These are phyloP conservation scores for Fulmarus glacialis DNA, from an alignment of 2,113 vertebrate species.

Conservation along the genomic window DNA sequence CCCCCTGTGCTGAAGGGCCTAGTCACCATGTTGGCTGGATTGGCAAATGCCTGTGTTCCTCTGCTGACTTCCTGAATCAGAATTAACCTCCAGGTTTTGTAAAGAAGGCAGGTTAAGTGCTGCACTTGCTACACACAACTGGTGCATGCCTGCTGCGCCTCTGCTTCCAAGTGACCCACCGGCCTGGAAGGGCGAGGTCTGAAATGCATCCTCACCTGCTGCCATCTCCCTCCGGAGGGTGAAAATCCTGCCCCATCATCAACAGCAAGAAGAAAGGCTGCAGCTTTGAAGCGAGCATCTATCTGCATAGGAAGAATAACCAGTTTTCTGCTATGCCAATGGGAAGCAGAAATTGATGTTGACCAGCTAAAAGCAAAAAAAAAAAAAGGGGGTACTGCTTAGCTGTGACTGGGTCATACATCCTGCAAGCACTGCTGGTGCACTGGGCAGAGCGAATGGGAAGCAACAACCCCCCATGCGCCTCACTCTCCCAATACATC, in stretches of 20 bases:
- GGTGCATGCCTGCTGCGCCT: background rate
- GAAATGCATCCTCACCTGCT: background rate
- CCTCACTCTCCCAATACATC: background rate
- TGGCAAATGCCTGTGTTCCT: background rate
- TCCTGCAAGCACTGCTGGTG: background rate
- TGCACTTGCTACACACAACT: background rate
- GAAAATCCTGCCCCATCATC: background rate
- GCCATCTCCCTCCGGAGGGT: background rate
- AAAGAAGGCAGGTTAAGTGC: background rate
- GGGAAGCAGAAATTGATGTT: background rate
- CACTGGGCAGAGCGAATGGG: accelerated
- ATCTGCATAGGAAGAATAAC: background rate
- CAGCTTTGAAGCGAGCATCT: background rate
- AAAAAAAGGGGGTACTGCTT: background rate
- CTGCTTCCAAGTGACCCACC: background rate
- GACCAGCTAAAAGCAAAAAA: background rate
- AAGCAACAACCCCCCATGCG: background rate
- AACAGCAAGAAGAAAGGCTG: background rate
- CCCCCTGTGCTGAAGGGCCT: accelerated
- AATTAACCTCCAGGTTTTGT: background rate
- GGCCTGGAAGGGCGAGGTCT: background rate
- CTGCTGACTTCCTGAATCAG: background rate
- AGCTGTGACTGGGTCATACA: background rate
- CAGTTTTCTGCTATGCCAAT: background rate
- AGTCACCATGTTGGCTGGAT: background rate